Conservation (phyloP, 2,113 vertebrate genomes). For the Bufo bufo region DNA sequence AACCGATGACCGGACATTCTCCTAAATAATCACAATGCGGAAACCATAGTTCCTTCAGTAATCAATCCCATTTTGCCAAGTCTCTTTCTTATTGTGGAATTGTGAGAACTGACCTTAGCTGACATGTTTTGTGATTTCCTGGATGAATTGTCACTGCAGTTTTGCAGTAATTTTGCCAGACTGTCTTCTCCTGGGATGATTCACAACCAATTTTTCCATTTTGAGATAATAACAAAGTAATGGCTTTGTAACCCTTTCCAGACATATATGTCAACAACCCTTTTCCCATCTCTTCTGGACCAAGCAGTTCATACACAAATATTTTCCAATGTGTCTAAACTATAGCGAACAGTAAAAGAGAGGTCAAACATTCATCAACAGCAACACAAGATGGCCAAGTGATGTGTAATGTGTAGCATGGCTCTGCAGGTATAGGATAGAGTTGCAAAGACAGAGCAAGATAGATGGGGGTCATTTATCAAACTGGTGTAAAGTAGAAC, state of each 20-base stretch:
- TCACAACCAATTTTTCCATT: background rate
- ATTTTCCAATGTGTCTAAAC: background rate
- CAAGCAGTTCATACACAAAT: background rate
- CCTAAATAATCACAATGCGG: background rate
- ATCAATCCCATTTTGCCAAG: background rate
- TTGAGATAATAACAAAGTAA: background rate
- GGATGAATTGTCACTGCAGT: background rate
- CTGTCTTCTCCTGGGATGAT: background rate
- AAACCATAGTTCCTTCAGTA: background rate
- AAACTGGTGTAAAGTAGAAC: too few species aligned
- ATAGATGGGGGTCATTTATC: too few species aligned
- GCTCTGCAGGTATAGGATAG: too few species aligned
- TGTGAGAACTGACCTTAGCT: background rate
- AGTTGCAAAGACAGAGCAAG: too few species aligned
- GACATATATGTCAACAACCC: background rate
- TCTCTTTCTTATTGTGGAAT: background rate
- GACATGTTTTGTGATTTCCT: conserved; percentile 1
- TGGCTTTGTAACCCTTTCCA: background rate
- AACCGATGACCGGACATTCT: background rate
- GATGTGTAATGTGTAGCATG: too few species aligned
- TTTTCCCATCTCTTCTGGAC: background rate
- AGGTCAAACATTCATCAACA: background rate
- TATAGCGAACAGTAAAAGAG: background rate
- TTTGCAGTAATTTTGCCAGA: background rate
- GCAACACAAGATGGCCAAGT: too few species aligned